Evolutionary conservation across 2,113 vertebrate genomes (phyloP), one percentile per base, ranked within the genome.

Genomic region (Phainopepla nitens): DNA sequence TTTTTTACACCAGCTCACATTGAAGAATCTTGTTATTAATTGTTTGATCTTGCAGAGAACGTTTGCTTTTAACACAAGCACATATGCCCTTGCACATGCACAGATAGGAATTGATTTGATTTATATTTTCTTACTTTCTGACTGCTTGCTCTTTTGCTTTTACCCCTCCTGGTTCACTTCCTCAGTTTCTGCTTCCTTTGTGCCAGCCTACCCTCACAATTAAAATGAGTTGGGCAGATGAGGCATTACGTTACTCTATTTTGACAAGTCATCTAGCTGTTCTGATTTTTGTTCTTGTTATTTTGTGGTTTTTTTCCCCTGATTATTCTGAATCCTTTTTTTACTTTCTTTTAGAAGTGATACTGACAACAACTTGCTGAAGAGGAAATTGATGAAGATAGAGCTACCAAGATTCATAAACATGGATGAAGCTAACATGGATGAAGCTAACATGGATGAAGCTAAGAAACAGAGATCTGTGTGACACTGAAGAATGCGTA

Each of bases 81-180:
- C 10, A 10, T 11, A 19, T 24, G 20, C 25, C 33, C 24, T 75
- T 53, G 15, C 12, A 49, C 5, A 15, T 12, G 18, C 9, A 54
- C 13, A 73, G 8, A 10, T 10, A 53, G 25, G 4, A 57, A 47
- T 1, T 44, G 11, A 19, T 25, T 68, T 0, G 0, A 65, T 79
- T 75, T 60, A 7, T 56, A 8, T 44, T 86, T 89, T 57, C 56
- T 80, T 57, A 31, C 54, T 50, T 80, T 80, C 11, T 80, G 53
- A 13, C 19, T 79, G 24, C 54, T 75, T 79, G 14, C 2, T 66
- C 2, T 51, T 73, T 72, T 39, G 10, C 15, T 88, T 82, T 86
- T 19, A 36, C 6, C 11, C 5, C 5, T 92, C 15, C 20, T 70
- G 13, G 20, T 31, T 87, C 23, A 47, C 3, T 85, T 90, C 17